Base-by-base conservation (phyloP, 2,888 invertebrate genomes). In the Orthosia gracilis region DNA sequence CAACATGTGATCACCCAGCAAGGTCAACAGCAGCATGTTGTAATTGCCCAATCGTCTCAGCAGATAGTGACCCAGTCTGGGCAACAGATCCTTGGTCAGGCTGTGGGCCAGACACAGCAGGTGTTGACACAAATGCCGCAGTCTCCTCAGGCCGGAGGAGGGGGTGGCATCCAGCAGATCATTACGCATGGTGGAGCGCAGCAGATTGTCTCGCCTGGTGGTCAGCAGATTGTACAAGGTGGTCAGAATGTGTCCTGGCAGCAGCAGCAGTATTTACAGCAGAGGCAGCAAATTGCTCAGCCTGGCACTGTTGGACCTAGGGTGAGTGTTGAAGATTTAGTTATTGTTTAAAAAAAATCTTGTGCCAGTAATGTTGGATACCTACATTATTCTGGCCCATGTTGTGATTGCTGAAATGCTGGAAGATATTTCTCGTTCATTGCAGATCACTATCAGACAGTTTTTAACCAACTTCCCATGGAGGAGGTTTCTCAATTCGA, bases 211-310 rank as follows among this genome's bases (percentile, higher is more conserved):
- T 94, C 96, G 0, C 96, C 96, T 0, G 95, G 95, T 0, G 95
- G 95, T 0, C 96, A 95, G 75, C 95, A 95, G 77, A 93, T 96
- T 31, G 94, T 96, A 15, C 96, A 95, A 85, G 95, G 95, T 17
- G 95, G 94, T 3, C 96, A 95, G 87, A 95, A 94, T 88, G 95
- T 96, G 15, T 92, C 95, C 0, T 96, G 96, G 96, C 96, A 96
- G 78, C 96, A 96, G 76, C 96, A 96, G 81, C 96, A 96, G 82
- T 96, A 96, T 74, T 89, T 96, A 82, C 96, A 93, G 82, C 96
- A 96, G 83, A 92, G 96, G 57, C 97, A 97, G 83, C 97, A 96
- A 81, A 95, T 96, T 21, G 96, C 95, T 50, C 97, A 97, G 82
- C 96, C 96, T 0, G 96, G 96, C 68, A 92, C 94, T 76, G 96